Evolutionary conservation across 2,797 vertebrate genomes (phyloP), one percentile per base, ranked within the genome.

Genomic region (Myripristis jacobus): DNA sequence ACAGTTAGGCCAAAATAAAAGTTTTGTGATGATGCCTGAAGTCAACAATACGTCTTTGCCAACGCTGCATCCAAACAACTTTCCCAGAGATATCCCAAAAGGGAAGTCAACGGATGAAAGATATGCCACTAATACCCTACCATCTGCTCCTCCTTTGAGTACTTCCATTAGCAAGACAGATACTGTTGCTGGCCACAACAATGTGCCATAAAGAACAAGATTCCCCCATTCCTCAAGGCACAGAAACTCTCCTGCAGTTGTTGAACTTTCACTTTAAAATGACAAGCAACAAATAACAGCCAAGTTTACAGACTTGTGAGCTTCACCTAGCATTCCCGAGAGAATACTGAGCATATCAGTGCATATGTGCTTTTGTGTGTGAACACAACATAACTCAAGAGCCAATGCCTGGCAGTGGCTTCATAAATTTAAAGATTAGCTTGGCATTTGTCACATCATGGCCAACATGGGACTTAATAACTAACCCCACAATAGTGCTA

Each of bases 141-240:
- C 88, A 91, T 92, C 90, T 92, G 90, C 80, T 91, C 73, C 60
- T 51, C 57, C 73, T 86, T 66, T 66, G 50, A 75, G 66, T 64
- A 52, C 55, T 65, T 83, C 81, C 75, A 87, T 84, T 89, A 84
- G 64, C 67, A 84, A 78, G 84, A 89, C 75, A 55, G 58, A 85
- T 83, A 75, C 73, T 68, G 57, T 65, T 53, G 74, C 68, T 59
- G 73, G 70, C 79, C 84, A 70, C 27, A 77, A 75, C 75, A 87
- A 82, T 62, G 71, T 72, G 76, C 25, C 67, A 83, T 70, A 54
- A 75, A 80, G 61, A 34, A 25, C 68, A 24, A 67, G 16, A 66
- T 13, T 25, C n/a, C 43, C 52, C 46, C 29, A 13, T 68, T 48
- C 57, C 68, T 59, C 59, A 80, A 69, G 73, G 55, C 67, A 65